Base-by-base conservation (phyloP, 2,888 invertebrate genomes). In the Cantharis lateralis region DNA sequence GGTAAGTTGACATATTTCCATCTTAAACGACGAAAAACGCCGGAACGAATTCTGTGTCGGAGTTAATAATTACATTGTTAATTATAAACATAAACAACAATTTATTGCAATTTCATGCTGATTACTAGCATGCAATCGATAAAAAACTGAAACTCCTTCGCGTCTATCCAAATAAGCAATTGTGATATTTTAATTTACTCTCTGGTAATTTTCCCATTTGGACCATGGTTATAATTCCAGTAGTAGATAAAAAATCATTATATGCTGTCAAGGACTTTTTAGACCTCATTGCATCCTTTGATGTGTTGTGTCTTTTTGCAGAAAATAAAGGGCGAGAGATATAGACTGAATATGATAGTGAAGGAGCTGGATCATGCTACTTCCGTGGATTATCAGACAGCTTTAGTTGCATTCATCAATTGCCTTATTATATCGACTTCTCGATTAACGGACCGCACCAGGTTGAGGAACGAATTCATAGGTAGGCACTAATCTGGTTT, bases 351-450 rank as follows among this genome's bases (percentile, higher is more conserved):
- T 87, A 92, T 97, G 84, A 93, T 98, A 81, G 94, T 98, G 77
- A 93, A 94, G 82, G 98, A 98, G 89, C 90, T 98, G 86, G 94
- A 94, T 87, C 92, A 93, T 83, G 94, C 97, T 48, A 90, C 93
- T 72, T 92, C 93, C 78, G 92, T 94, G 72, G 96, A 97, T 88
- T 98, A 98, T 90, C 95, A 95, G 91, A 96, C 96, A 11, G 95
- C 97, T 7, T 90, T 98, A 82, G 91, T 98, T 86, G 97, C 97
- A 75, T 98, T 98, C 90, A 93, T 98, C 89, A 98, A 98, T 91
- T 98, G 98, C 88, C 93, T 98, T 87, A 95, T 98, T 88, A 96
- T 97, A 86, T 96, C 96, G 16, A 96, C 96, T 11, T 93, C 96
- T 68, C 92, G 94, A 77, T 91, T 97, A 80, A 95, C 95, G 81